Conservation (phyloP, 2,113 vertebrate genomes). For the Barbus barbus region DNA sequence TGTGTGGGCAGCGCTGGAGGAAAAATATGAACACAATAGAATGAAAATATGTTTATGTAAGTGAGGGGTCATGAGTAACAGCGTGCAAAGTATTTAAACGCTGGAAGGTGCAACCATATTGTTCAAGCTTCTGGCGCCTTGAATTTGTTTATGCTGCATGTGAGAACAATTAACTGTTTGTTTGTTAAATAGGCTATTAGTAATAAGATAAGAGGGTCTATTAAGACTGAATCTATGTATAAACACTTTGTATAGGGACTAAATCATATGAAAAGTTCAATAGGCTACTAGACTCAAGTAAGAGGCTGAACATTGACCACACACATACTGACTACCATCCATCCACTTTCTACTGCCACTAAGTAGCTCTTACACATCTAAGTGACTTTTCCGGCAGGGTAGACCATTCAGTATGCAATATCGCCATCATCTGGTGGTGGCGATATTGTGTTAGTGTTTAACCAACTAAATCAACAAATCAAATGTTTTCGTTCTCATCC, state of each 20-base stretch:
- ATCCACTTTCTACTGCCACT: background rate
- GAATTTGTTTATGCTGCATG: background rate
- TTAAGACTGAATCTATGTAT: background rate
- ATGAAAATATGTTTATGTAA: slow-evolving; percentile 46
- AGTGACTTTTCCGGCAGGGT: background rate
- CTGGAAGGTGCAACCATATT: background rate
- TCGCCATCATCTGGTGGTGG: slow-evolving; percentile 48
- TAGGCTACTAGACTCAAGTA: background rate
- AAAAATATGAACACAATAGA: slow-evolving; percentile 47
- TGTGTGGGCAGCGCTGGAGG: slow-evolving; percentile 44
- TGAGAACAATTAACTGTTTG: background rate
- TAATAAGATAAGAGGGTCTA: background rate
- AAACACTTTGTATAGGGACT: background rate
- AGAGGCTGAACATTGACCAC: background rate
- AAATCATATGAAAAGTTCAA: background rate
- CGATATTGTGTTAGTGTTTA: background rate
- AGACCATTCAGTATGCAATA: slow-evolving; percentile 40
- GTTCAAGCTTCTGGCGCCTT: background rate
- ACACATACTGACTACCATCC: background rate
- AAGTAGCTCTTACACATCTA: background rate
- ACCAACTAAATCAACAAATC: background rate
- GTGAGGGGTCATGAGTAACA: slow-evolving; percentile 33
- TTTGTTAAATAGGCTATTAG: background rate
- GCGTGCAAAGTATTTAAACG: background rate
- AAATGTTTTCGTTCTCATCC: slow-evolving; percentile 9